phyloP scores from a whole-genome alignment of 2,113 vertebrate species.

The Rhabdomys dilectus region DNA sequence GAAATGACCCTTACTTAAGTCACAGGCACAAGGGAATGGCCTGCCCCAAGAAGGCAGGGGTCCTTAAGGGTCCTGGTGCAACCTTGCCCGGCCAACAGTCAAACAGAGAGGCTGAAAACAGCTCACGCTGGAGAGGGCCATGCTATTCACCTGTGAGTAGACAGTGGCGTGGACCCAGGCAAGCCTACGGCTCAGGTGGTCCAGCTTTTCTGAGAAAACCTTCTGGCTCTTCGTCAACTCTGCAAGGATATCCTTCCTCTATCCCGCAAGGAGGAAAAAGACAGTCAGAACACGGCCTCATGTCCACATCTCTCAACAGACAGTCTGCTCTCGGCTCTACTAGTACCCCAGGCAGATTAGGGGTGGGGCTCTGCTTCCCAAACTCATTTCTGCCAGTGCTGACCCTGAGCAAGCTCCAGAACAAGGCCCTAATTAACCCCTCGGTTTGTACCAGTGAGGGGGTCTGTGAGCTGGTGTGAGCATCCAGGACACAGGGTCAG shows the following conservation, averaged over 20 bases:
- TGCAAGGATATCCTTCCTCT: conserved; percentile 96
- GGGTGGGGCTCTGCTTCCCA: not conserved
- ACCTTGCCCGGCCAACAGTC: not conserved
- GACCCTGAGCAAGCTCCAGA: not conserved
- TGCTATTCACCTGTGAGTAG: conserved; percentile 94
- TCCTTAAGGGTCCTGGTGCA: not conserved
- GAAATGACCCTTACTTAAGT: not conserved
- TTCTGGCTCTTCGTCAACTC: conserved; percentile 97
- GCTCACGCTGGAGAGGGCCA: not conserved
- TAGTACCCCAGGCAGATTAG: not conserved
- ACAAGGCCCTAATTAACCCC: not conserved
- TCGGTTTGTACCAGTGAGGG: not conserved
- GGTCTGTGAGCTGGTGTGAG: not conserved
- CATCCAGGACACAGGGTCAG: not conserved
- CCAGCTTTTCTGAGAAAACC: conserved; percentile 97
- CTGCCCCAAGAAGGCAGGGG: not conserved
- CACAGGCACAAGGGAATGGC: not conserved
- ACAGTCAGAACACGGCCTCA: not conserved
- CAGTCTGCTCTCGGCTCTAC: not conserved
- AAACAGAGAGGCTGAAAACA: fast-evolving
- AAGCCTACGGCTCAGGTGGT: conserved; percentile 96
- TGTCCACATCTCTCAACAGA: not conserved
- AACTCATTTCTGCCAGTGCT: not conserved
- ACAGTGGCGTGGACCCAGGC: conserved; percentile 99
- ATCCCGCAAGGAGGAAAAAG: conserved; percentile 51